phyloP scores from a whole-genome alignment of 2,113 vertebrate species.

The Rattus rattus region DNA sequence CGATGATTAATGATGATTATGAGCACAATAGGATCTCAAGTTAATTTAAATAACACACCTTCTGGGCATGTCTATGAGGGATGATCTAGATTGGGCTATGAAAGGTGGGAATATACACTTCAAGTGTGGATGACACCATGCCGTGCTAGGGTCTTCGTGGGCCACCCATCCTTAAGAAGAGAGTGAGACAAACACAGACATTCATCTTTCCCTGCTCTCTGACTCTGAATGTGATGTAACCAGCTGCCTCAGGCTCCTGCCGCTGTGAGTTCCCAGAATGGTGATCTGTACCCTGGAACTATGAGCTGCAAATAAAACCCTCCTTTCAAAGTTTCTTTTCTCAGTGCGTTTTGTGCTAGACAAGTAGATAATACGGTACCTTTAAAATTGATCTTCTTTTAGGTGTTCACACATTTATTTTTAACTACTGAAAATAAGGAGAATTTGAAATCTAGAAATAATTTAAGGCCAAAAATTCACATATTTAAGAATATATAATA shows the following conservation, averaged over 20 bases:
- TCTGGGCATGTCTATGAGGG: not conserved
- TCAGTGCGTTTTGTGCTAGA: not conserved
- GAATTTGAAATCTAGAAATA: constrained; percentile 62
- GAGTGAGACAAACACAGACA: not conserved
- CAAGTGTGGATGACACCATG: not conserved
- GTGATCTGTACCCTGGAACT: not conserved
- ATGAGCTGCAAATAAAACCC: not conserved
- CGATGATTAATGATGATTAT: not conserved
- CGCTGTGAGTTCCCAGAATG: not conserved
- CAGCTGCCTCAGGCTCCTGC: not conserved
- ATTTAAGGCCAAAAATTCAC: not conserved
- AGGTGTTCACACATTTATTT: constrained; percentile 69
- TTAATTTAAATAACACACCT: not conserved
- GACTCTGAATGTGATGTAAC: not conserved
- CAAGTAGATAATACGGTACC: not conserved
- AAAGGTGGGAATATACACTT: not conserved
- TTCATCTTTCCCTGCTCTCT: not conserved
- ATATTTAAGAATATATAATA: constrained; percentile 60
- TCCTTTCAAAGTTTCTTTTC: not conserved
- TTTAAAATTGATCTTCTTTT: constrained; percentile 74
- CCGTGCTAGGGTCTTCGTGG: not conserved
- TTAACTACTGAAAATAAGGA: constrained; percentile 64
- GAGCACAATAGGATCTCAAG: not conserved
- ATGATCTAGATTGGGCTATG: not conserved
- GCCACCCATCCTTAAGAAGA: not conserved